A percentile compares a stretch with the other conserved stretches of the same genome.
These are phyloP conservation scores for Ceratosolen fusciceps DNA, from an alignment of 1,140 invertebrate species.

Conservation along the genomic window DNA sequence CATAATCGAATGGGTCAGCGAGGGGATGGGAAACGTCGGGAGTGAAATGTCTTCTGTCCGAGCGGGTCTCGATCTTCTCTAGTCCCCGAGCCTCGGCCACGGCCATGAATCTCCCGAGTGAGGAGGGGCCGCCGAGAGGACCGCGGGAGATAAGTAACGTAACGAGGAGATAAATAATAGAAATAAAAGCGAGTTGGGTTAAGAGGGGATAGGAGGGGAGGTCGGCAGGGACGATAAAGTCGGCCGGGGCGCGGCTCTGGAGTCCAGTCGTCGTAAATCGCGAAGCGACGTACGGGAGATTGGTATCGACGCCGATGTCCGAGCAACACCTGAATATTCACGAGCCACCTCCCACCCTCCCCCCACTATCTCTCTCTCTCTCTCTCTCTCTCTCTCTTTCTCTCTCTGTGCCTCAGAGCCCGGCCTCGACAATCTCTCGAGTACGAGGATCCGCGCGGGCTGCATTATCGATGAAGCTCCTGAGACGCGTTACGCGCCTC, in stretches of 20 bases:
- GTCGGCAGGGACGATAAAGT: conserved; percentile 1
- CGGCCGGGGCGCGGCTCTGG: neutral
- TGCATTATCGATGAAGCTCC: conserved; percentile 8
- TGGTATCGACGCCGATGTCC: neutral
- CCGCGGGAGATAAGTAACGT: conserved; percentile 30
- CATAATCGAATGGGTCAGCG: neutral
- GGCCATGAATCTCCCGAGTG: conserved; percentile 7
- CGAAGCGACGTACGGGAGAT: neutral
- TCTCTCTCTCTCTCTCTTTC: too few relatives aligned
- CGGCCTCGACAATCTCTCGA: too few relatives aligned
- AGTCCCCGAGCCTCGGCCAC: neutral
- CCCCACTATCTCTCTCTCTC: too few relatives aligned
- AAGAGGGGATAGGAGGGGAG: too few relatives aligned
- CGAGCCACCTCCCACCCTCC: neutral
- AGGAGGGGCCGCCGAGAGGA: too few relatives aligned
- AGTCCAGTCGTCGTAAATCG: conserved; percentile 18
- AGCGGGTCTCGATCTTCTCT: neutral
- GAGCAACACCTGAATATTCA: conserved; percentile 31
- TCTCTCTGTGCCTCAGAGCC: too few relatives aligned
- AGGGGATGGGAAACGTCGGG: neutral
- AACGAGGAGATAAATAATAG: conserved; percentile 45
- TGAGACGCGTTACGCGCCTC: neutral
- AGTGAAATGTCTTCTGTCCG: neutral
- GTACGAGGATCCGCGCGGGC: neutral
- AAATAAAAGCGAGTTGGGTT: conserved; percentile 39